Evolutionary conservation across 2,888 invertebrate species (phyloP), one percentile per base, ranked within the genome.

Genomic region (Anorthoa munda): DNA sequence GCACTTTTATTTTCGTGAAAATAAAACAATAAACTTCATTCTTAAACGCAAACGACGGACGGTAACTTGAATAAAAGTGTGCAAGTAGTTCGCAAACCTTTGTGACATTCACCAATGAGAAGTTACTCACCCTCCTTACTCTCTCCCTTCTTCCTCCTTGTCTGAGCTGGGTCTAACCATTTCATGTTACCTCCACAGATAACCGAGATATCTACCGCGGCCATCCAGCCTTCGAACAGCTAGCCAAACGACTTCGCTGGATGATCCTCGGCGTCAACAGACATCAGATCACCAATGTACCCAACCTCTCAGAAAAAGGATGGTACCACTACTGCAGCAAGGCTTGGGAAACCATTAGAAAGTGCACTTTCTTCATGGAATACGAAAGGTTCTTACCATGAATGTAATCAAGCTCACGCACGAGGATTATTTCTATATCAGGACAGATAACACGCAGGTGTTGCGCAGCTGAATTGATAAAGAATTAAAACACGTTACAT

Each of bases 261-360:
- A 98, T 98, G 94, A 95, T 98, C 53, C 96, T 97, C 45, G 97
- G 98, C 7, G 97, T 98, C 46, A 97, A 97, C 64, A 97, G 97
- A 80, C 97, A 97, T 89, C 97, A 97, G 58, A 96, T 98, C 82
- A 98, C 98, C 0, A 98, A 98, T 82, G 97, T 98, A 12, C 89
- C 95, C 0, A 97, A 97, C 77, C 94, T 98, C 21, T 97, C 98
- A 0, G 98, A 98, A 91, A 98, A 97, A 90, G 98, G 98, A 86
- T 98, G 98, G 98, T 97, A 98, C 90, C 97, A 98, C 83, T 98
- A 98, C 93, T 98, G 98, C 90, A 97, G 97, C 60, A 98, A 98
- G 93, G 98, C 98, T 1, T 98, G 98, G 98, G 98, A 99, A 85
- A 97, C 97, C 58, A 98, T 98, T 66, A 98, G 98, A 88, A 98